Conservation (phyloP, 2,113 vertebrate species). For the Aspidoscelis tigris region DNA sequence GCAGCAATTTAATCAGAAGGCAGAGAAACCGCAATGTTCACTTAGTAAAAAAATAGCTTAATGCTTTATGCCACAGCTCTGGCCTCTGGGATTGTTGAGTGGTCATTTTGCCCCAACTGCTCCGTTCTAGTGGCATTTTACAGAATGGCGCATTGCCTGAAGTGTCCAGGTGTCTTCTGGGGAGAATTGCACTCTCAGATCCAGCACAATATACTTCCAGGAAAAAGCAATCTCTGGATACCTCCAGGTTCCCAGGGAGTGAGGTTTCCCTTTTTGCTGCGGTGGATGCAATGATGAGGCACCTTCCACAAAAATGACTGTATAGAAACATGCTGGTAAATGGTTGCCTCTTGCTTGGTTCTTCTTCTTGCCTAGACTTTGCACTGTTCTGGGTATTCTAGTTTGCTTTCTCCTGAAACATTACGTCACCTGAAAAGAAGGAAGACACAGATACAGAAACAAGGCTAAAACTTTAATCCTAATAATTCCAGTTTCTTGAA, state of each 20-base stretch:
- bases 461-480: too few species aligned
- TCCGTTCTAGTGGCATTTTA: not conserved
- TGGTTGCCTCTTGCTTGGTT: not conserved
- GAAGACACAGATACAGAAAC: not conserved
- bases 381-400: not conserved
- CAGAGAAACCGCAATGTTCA: not conserved
- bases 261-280: not conserved
- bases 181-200: not conserved
- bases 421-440: not conserved
- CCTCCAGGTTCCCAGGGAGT: not conserved
- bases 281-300: not conserved
- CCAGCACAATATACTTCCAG: not conserved
- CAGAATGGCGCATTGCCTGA: too few species aligned
- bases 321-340: not conserved
- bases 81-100: not conserved
- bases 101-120: not conserved
- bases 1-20: not conserved
- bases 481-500: not conserved
- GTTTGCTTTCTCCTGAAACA: not conserved
- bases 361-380: not conserved
- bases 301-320: not conserved
- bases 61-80: not conserved
- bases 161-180: not conserved
- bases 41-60: conserved; percentile 2
- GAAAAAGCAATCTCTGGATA: not conserved